Base-by-base conservation (phyloP, 2,888 invertebrate genomes). In the Phalera bucephala region DNA sequence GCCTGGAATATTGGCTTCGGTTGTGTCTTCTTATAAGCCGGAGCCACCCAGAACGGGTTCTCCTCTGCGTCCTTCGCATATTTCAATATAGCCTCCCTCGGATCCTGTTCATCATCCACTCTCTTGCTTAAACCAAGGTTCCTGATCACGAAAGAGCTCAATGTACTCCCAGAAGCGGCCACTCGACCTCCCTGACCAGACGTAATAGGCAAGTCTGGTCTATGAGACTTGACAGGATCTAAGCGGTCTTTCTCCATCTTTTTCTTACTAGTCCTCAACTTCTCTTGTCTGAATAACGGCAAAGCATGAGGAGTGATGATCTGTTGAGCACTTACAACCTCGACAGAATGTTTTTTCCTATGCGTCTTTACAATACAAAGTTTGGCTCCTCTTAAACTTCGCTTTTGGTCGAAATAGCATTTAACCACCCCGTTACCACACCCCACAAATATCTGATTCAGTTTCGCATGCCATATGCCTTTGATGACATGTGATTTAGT, bases 251-350 rank as follows among this genome's bases (percentile, higher is more conserved):
- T 97, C 67, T 98, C 97, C 92, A 97, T 94, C 65, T 95, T 95
- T 67, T 97, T 97, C 52, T 96, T 93, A 19, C 95, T 95, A 0
- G 97, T 96, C 49, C 97, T 93, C 0, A 97, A 93, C 54, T 97
- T 93, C 48, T 97, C 97, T 72, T 97, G 96, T 19, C 98, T 92
- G 84, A 99, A 99, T 80, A 99, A 89, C 0, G 99, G 99, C 39
- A 99, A 81, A 0, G 99, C 97, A 72, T 99, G 97, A 0, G 98
- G 99, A 0, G 99, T 98, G 6, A 99, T 97, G 25, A 99, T 97
- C 71, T 98, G 97, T 53, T 97, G 96, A 0, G 95, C 94, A 32
- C 96, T 95, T 33, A 98, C 93, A 36, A 97, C 94, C 79, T 98
- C 98, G 0, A 95, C 93, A 2, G 95, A 94, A 52, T 95, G 94